Evolutionary conservation across 2,888 invertebrate genomes (phyloP).

Genomic region (Cryptocheilus praepositus): DNA sequence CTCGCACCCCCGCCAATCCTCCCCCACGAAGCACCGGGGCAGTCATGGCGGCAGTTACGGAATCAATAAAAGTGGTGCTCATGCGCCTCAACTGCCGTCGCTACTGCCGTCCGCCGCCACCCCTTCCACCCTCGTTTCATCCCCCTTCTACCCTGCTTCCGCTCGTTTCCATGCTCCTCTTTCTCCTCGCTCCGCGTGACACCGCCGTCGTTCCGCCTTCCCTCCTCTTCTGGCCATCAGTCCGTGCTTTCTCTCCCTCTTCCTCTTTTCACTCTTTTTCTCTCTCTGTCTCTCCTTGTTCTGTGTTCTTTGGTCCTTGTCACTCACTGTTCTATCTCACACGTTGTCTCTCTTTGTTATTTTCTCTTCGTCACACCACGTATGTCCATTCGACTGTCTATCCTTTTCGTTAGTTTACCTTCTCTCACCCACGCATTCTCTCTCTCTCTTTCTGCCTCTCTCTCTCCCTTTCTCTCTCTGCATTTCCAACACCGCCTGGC

Average conservation of each 20-base stretch:
- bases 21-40: conserved; percentile 58
- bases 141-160: conserved; percentile 44
- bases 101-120: conserved; percentile 63
- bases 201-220: conserved; percentile 12
- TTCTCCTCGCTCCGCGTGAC: conserved; percentile 27
- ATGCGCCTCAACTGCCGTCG: conserved; percentile 74
- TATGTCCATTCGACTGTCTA: conserved; percentile 19
- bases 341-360: neutral
- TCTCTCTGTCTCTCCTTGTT: too few relatives aligned
- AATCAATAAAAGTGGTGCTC: conserved; percentile 76
- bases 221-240: conserved; percentile 9
- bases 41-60: conserved; percentile 75
- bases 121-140: conserved; percentile 36
- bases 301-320: too few relatives aligned
- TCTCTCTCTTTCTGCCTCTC: conserved; percentile 18
- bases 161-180: conserved; percentile 8
- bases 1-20: conserved; percentile 26
- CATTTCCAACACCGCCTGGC: conserved; percentile 27
- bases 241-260: neutral
- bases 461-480: conserved; percentile 22
- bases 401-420: conserved; percentile 31
- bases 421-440: conserved; percentile 29
- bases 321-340: neutral
- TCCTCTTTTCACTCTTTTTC: neutral
- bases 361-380: neutral